phyloP scores from a whole-genome alignment of 2,113 vertebrate species.

The Spea bombifrons region DNA sequence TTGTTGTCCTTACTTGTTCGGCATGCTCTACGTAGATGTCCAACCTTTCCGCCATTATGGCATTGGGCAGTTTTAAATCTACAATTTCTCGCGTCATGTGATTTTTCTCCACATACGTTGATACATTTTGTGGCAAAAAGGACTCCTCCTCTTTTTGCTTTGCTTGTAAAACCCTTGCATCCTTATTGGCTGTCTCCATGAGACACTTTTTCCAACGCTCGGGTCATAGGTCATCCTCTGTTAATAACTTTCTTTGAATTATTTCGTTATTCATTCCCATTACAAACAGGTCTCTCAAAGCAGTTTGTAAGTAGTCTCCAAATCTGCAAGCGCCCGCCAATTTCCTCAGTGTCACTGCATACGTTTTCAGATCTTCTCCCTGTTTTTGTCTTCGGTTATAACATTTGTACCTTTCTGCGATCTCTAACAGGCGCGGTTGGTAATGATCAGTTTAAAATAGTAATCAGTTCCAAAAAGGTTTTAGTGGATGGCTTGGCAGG shows the following conservation, averaged over 20 bases:
- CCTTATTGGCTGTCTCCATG: neutral
- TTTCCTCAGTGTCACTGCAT: neutral
- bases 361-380: neutral
- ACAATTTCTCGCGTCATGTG: neutral
- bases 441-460: neutral
- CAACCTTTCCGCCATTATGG: neutral
- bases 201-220: neutral
- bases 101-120: neutral
- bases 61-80: neutral
- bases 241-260: neutral
- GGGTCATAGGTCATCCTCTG: neutral
- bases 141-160: neutral
- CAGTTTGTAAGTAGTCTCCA: neutral
- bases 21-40: neutral
- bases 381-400: neutral
- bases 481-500: neutral
- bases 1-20: neutral
- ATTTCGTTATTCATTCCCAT: neutral
- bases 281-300: neutral
- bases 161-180: neutral
- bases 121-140: neutral
- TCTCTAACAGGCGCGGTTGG: neutral
- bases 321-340: neutral
- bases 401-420: neutral
- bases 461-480: neutral